Percentiles rank a stretch among this genome's conserved stretches.
Evolutionary conservation across 2,888 invertebrate species (phyloP).

Genomic region (Drosophila mayaguana): DNA sequence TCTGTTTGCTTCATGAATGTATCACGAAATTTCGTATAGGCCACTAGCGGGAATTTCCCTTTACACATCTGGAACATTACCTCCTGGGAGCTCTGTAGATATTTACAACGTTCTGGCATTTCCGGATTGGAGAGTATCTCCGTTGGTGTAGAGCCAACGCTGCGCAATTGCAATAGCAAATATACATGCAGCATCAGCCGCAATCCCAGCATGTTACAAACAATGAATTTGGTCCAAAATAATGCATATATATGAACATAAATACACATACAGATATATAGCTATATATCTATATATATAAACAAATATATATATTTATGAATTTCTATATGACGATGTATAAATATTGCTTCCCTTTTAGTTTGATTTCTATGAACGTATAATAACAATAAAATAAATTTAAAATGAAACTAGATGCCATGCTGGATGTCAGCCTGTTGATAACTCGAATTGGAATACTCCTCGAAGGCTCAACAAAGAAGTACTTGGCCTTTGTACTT

Average conservation of each 20-base stretch:
- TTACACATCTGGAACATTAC: conserved; percentile 33
- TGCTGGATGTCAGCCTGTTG: not conserved
- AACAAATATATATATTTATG: not conserved
- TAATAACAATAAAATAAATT: not conserved
- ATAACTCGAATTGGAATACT: not conserved
- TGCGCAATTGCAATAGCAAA: not conserved
- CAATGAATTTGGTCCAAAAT: conserved; percentile 30
- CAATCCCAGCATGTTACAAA: conserved; percentile 23
- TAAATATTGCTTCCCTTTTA: not conserved
- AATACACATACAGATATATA: not conserved
- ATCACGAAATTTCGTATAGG: conserved; percentile 59
- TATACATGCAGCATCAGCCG: conserved; percentile 5
- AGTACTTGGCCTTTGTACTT: no score
- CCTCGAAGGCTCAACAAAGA: no score
- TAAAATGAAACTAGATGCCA: not conserved
- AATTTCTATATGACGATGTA: not conserved
- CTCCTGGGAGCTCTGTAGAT: conserved; percentile 15
- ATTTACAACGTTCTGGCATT: conserved; percentile 52
- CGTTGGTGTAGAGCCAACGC: not conserved
- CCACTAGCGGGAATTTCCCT: conserved; percentile 52
- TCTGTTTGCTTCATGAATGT: conserved; percentile 55
- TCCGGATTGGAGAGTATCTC: not conserved
- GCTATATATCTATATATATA: not conserved
- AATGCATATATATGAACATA: conserved; percentile 8
- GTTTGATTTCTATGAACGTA: not conserved